Evolutionary conservation across 2,888 invertebrate genomes (phyloP), one percentile per base, ranked within the genome.

Genomic region (Orchestes rusci): DNA sequence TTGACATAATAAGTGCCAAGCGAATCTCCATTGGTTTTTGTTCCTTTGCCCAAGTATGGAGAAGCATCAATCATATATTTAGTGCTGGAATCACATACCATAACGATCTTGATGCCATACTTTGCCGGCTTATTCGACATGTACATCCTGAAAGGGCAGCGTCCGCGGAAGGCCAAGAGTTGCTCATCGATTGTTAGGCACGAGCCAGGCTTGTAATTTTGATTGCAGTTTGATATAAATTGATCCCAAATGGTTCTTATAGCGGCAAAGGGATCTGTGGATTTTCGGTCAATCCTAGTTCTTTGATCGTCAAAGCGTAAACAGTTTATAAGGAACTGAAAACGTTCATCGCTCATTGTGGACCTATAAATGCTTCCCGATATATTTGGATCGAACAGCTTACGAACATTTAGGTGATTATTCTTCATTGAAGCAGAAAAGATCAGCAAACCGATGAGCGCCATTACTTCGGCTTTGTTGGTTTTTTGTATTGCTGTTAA

Each of bases 11-110:
- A 59, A 42, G 54, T 10, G 12, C 31, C 56, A 34, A 54, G 50
- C n/a, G 57, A 57, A 19, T 53, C 36, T 12, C 56, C 56, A 44
- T 53, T 43, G 16, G 58, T 57, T 20, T 58, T 45, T n/a, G 59
- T 58, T 16, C 33, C 43, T 55, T 59, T 61, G 41, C 56, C 59
- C 34, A 60, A 20, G 16, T 46, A 43, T 31, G 43, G 42, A 37
- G 16, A 16, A n/a, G 46, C 42, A 37, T 42, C 33, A n/a, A 42
- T 15, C 43, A 46, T 32, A 32, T 46, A 42, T 43, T 43, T 46
- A n/a, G 42, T 17, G 3, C 32, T 23, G 8, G 43, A 46, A 50
- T 61, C 60, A 43, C 58, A 59, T 37, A 62, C 37, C 57, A 62
- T 58, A 12, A 41, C 41, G 12, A 41, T 41, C 30, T 43, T 43